Evolutionary conservation across 2,797 vertebrate genomes (phyloP), one percentile per base, ranked within the genome.

Genomic region (Yasuhikotakia modesta): DNA sequence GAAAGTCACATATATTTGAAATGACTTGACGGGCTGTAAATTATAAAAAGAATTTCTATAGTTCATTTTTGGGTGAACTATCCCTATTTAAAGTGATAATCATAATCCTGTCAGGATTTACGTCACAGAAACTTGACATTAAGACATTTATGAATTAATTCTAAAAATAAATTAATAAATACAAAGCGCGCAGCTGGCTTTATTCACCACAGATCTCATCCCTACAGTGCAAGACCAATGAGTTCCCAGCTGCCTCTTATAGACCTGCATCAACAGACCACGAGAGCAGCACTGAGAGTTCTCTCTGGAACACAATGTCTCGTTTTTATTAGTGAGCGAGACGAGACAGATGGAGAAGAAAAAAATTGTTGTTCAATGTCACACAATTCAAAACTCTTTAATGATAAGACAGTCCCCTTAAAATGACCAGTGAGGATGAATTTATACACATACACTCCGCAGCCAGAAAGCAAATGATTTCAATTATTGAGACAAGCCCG

Each of bases 271-370:
- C 57, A 77, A 73, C 52, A 69, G 21, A 65, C 60, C 45, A 79
- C 24, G 57, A 46, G 52, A 57, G 27, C 48, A 65, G 53, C 55
- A 58, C 60, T 63, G 52, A 67, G 39, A 81, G 63, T 74, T 63
- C 76, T 72, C 12, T 79, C 48, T 60, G 58, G 64, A 73, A 81
- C 69, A 70, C 45, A 50, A 43, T 22, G 72, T 76, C 60, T 78
- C 52, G 22, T 78, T 75, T 58, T 48, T 63, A 58, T 61, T 67
- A 77, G 16, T 0, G 21, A 79, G 52, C 52, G 45, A 67, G 50
- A 66, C 24, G 32, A 43, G 46, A 70, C 27, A 17, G 27, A 55
- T 5, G 58, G 11, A 67, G 17, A 43, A 6, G 19, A 45, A 75
- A 50, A 63, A 27, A 27, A 27, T 2, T 27, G 32, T 60, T 10